Conservation (phyloP, 2,113 vertebrate genomes). For the Actenoides hombroni region DNA sequence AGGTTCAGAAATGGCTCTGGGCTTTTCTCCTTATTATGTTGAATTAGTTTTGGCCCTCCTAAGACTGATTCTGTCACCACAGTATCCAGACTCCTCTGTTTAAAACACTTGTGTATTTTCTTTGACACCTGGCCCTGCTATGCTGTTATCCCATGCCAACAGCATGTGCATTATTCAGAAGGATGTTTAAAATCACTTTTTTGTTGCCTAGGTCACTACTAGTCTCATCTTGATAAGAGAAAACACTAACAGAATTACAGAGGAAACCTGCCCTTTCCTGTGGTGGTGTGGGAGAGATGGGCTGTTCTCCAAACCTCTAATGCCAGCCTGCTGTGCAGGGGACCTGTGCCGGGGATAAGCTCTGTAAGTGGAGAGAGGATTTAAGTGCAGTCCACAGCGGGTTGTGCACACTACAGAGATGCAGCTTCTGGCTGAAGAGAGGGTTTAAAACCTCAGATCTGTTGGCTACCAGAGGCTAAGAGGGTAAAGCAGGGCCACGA, state of each 20-base stretch:
- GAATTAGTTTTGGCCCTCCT: not conserved
- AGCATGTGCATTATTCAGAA: not conserved
- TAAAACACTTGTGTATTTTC: not conserved
- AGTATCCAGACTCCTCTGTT: not conserved
- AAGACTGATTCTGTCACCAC: not conserved
- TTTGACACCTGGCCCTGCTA: not conserved
- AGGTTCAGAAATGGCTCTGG: not conserved
- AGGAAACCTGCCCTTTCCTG: not conserved
- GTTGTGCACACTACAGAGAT: too few species aligned
- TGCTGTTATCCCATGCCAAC: not conserved
- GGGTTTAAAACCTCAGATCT: not conserved
- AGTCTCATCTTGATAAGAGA: not conserved
- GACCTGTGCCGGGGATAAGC: not conserved
- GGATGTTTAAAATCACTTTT: not conserved
- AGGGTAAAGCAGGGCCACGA: not conserved
- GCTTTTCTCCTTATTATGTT: not conserved
- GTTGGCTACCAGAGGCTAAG: not conserved
- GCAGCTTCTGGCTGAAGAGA: not conserved
- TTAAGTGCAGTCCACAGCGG: not conserved
- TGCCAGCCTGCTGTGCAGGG: not conserved
- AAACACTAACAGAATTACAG: not conserved
- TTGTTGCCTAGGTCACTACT: not conserved
- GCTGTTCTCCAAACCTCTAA: not conserved
- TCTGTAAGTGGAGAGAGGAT: not conserved
- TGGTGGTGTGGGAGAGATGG: fast-evolving